Evolutionary conservation across 2,888 invertebrate genomes (phyloP), one percentile per base, ranked within the genome.

Genomic region (Calliphora vomitoria): DNA sequence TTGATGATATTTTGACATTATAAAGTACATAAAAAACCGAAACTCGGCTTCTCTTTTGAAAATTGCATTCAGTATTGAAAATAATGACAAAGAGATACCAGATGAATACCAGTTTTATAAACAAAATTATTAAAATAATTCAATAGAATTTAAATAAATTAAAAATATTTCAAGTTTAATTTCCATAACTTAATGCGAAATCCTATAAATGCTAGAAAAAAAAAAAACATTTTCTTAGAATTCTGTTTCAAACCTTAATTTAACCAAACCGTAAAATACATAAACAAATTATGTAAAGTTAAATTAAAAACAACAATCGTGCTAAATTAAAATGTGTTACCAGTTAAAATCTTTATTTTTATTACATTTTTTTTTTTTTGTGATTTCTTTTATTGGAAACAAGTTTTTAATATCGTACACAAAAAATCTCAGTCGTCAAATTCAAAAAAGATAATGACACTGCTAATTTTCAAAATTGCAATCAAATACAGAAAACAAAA

Each of bases 371-470:
- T 71, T 60, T 25, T 25, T 68, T 71, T 60, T 25, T 25, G 25
- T 1, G 20, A 80, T 80, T 62, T 80, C n/a, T 20, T 80, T 69
- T 71, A 60, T 80, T 80, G 35, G 38, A 41, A 81, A 55, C 72
- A 47, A 74, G 64, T 64, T 81, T 74, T 55, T 20, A 11, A 66
- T 55, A 74, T 81, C 74, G 44, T 60, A 75, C 18, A 47, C 8
- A 68, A 47, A 58, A 75, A 38, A 58, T 58, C 64, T 20, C 64
- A 35, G 74, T 38, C 20, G 60, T 68, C 20, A 82, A 75, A 82
- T 82, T 82, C 35, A 50, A 58, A 55, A 55, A 58, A 81, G 64
- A 68, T 75, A 82, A 82, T 75, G 82, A 75, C 66, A 82, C 58
- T 72, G 72, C 50, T 80, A 31, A 72, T 72, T 81, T 82, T 58